Percentiles rank a stretch among this genome's conserved stretches.
phyloP scores from a whole-genome alignment of 1,140 invertebrate species.

The Hycleus cichorii region DNA sequence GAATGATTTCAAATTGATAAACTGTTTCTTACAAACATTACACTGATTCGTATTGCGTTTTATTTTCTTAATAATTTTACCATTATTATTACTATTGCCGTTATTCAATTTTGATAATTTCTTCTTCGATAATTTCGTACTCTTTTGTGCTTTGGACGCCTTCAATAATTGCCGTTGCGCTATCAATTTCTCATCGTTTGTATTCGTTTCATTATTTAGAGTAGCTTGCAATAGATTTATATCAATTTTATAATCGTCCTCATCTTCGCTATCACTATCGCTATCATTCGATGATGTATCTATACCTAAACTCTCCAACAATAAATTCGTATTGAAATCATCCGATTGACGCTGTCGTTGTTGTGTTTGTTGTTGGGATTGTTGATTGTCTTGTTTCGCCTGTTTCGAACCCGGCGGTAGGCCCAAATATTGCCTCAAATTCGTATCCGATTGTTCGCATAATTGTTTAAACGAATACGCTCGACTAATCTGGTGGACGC shows the following conservation, averaged over 20 bases:
- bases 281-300: constrained; percentile 31
- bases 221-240: constrained; percentile 19
- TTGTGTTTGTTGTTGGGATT: constrained; percentile 8
- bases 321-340: constrained; percentile 20
- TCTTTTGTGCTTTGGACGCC: constrained; percentile 34
- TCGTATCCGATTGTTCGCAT: constrained; percentile 42
- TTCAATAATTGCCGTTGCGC: constrained; percentile 39
- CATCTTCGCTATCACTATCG: constrained; percentile 13
- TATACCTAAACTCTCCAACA: constrained; percentile 26
- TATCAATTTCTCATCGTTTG: constrained; percentile 35
- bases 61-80: constrained; percentile 27
- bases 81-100: constrained; percentile 20
- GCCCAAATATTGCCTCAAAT: constrained; percentile 38
- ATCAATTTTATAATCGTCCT: constrained; percentile 32
- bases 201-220: constrained; percentile 15
- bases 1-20: constrained; percentile 97
- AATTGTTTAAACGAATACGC: constrained; percentile 45
- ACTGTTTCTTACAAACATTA: constrained; percentile 93
- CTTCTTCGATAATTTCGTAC: constrained; percentile 31
- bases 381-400: constrained; percentile 18
- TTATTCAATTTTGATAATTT: constrained; percentile 23
- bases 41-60: constrained; percentile 48
- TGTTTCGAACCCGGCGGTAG: constrained; percentile 26
- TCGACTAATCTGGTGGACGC: constrained; percentile 42
- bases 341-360: neutral